Base-by-base conservation (phyloP, 2,113 vertebrate species). In the Columba janthina region DNA sequence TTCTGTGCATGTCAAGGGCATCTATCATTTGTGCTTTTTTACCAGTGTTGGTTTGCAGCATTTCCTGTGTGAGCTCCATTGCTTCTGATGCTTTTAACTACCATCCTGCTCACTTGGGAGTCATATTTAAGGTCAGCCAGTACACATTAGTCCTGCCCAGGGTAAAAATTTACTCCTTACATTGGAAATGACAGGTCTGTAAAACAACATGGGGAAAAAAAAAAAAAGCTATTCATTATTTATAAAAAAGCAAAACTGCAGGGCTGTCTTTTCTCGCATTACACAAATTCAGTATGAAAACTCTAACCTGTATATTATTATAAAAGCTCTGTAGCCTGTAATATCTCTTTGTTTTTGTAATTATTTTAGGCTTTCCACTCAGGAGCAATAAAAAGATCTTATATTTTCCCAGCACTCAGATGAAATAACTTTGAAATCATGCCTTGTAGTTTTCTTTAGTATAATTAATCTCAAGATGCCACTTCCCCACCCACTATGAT, bases 61-160 rank as follows among this genome's bases (percentile, higher is more conserved):
- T 90, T 91, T 95, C 80, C 75, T 86, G 14, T 31, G 34, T 40
- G 64, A 94, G 65, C 85, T 72, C 75, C 69, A 42, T 97, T 92
- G 81, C 74, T 97, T 97, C 90, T 87, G 72, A 86, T 29, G 82
- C 97, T 97, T 97, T 97, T 91, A 97, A 94, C 98, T 96, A 93
- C 82, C 92, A 85, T 79, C 90, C 84, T 94, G 75, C 91, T 96
- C 95, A 90, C 92, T 71, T 92, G 90, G 85, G 94, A 98, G 93
- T 96, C 92, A 72, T 94, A 89, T 93, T 93, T 96, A 97, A 97
- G 97, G 96, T 97, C 97, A 97, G 91, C 60, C 88, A 75, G 85
- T 92, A 93, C 57, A 96, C 71, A 87, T 96, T 84, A 96, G 95
- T 95, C 85, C 95, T 96, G 89, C 91, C 94, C 95, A 50, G n/a